Percentiles rank a stretch among this genome's conserved stretches.
phyloP scores from a whole-genome alignment of 2,888 invertebrate species.

The Erebia epiphron region DNA sequence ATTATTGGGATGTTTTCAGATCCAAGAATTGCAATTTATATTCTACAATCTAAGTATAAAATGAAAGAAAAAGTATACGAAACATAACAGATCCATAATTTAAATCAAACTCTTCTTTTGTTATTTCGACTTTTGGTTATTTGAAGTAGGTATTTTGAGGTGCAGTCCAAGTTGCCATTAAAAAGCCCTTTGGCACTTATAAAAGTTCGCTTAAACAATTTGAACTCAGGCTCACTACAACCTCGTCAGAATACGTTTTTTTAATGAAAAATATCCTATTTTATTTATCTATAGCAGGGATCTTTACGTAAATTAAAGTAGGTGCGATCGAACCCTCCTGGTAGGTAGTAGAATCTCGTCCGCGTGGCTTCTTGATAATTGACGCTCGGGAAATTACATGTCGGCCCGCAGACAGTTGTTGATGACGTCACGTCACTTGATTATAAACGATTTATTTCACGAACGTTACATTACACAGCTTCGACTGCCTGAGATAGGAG shows the following conservation, averaged over 20 bases:
- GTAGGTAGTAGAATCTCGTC: constrained; percentile 69
- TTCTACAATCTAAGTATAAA: no score
- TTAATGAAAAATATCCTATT: neutral
- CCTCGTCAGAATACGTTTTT: neutral
- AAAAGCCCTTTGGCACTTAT: neutral
- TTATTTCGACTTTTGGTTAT: no score
- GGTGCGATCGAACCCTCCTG: constrained; percentile 67
- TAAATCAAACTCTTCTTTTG: no score
- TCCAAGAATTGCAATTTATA: no score
- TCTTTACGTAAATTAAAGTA: constrained; percentile 12
- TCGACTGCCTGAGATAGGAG: constrained; percentile 40
- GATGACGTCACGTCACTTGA: constrained; percentile 78
- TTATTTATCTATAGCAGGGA: neutral
- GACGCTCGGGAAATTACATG: constrained; percentile 81
- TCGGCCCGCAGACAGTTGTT: constrained; percentile 79
- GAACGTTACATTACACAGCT: constrained; percentile 48
- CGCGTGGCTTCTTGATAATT: constrained; percentile 74
- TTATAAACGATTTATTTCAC: constrained; percentile 80
- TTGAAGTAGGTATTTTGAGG: no score
- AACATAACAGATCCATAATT: no score
- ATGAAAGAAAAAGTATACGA: no score
- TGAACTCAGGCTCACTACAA: neutral
- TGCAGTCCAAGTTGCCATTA: no score
- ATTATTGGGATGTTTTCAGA: no score
- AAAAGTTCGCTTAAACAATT: neutral